Evolutionary conservation across 2,113 vertebrate species (phyloP).

Genomic region (Pterocles orientalis): DNA sequence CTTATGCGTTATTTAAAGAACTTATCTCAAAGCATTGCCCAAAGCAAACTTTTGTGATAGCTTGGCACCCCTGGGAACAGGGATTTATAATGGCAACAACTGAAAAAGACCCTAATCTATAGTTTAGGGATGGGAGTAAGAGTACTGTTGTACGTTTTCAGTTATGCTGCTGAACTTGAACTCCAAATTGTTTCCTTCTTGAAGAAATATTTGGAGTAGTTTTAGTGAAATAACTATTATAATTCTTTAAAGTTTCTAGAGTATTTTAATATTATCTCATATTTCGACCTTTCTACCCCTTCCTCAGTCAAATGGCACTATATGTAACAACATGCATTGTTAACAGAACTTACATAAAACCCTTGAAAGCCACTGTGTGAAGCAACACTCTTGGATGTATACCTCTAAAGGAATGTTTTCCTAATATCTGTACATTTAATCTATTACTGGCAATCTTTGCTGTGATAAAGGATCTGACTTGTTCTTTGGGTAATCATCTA

Average conservation of each 20-base stretch:
- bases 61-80: constrained; percentile 35
- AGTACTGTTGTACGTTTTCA: constrained; percentile 26
- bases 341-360: constrained; percentile 5
- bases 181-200: constrained; percentile 68
- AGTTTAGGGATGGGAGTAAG: constrained; percentile 54
- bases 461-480: constrained; percentile 11
- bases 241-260: constrained; percentile 54
- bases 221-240: constrained; percentile 56
- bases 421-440: constrained; percentile 21
- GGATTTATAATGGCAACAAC: constrained; percentile 61
- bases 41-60: constrained; percentile 63
- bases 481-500: constrained; percentile 2
- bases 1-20: constrained; percentile 53
- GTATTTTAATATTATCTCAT: constrained; percentile 41
- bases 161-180: constrained; percentile 56
- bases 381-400: background rate
- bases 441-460: background rate
- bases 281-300: constrained; percentile 31
- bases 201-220: constrained; percentile 62
- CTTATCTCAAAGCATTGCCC: constrained; percentile 63
- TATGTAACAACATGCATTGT: background rate
- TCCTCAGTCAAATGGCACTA: background rate
- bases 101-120: constrained; percentile 60
- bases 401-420: background rate
- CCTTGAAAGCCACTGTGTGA: background rate